Conservation (phyloP, 2,888 invertebrate genomes). For the Drosophila tanythrix region DNA sequence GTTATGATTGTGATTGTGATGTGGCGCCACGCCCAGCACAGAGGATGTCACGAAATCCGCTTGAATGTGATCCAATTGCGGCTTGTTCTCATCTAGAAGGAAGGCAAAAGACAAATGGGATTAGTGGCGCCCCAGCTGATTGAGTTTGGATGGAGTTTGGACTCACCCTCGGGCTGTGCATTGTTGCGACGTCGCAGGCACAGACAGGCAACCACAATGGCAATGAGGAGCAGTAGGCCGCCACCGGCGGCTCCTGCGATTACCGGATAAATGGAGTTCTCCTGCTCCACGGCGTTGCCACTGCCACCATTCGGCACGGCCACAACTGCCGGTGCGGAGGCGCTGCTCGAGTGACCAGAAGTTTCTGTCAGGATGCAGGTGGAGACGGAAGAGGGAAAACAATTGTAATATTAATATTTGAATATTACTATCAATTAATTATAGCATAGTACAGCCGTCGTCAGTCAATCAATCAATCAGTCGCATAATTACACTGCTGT, state of each 20-base stretch:
- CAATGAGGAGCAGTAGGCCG: constrained; percentile 80
- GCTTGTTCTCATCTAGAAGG: constrained; percentile 83
- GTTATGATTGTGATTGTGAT: constrained; percentile 23
- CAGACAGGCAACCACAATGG: constrained; percentile 81
- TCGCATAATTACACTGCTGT: neutral
- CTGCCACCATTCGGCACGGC: constrained; percentile 60
- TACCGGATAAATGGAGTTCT: constrained; percentile 83
- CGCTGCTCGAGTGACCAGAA: constrained; percentile 43
- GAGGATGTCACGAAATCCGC: constrained; percentile 83
- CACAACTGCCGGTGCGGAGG: constrained; percentile 68
- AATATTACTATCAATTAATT: neutral
- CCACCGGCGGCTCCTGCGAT: constrained; percentile 84
- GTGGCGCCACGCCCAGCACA: constrained; percentile 78
- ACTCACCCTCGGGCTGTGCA: constrained; percentile 82
- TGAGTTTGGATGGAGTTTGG: neutral
- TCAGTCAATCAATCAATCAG: neutral
- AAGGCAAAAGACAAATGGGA: neutral
- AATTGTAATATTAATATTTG: neutral
- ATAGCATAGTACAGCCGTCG: neutral
- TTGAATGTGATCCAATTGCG: constrained; percentile 84
- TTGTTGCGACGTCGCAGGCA: constrained; percentile 82
- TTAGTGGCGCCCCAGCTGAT: neutral
- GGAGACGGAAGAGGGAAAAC: neutral
- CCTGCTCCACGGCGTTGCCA: constrained; percentile 58
- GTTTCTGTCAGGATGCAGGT: constrained; percentile 8